phyloP scores from a whole-genome alignment of 2,888 invertebrate species.

The Ophion costatus region DNA sequence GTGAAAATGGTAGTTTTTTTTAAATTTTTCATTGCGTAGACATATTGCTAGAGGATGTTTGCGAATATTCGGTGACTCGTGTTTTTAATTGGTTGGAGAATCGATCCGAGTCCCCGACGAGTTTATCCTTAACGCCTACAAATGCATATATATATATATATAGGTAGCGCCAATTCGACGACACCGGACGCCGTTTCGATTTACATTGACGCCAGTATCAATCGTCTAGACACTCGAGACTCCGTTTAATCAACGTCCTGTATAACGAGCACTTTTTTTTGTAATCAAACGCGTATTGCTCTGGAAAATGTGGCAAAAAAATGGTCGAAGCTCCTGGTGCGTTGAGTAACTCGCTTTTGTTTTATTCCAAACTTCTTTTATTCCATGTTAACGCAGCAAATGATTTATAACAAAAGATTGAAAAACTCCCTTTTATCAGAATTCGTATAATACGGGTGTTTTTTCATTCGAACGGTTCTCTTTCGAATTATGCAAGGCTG shows the following conservation, averaged over 20 bases:
- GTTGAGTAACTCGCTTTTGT: no score
- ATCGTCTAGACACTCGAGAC: conserved; percentile 44
- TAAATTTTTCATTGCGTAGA: not conserved
- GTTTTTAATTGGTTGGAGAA: conserved; percentile 12
- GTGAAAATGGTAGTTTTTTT: not conserved
- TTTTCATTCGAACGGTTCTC: no score
- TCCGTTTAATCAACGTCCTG: conserved; percentile 32
- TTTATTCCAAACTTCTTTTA: no score
- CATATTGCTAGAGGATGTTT: conserved; percentile 24
- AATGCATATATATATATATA: not conserved
- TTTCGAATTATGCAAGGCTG: no score
- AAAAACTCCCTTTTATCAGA: no score
- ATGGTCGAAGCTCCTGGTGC: no score
- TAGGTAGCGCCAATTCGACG: conserved; percentile 27
- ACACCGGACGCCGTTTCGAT: conserved; percentile 61
- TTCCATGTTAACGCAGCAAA: no score
- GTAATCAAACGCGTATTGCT: not conserved
- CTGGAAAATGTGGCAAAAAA: not conserved
- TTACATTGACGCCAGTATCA: conserved; percentile 57
- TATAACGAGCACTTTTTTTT: not conserved
- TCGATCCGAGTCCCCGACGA: conserved; percentile 27
- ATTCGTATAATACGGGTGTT: no score
- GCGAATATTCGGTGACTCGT: not conserved
- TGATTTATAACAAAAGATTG: no score
- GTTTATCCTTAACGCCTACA: not conserved